Base-by-base conservation (phyloP, 2,797 vertebrate species). In the Melanotaenia parkinsoni region DNA sequence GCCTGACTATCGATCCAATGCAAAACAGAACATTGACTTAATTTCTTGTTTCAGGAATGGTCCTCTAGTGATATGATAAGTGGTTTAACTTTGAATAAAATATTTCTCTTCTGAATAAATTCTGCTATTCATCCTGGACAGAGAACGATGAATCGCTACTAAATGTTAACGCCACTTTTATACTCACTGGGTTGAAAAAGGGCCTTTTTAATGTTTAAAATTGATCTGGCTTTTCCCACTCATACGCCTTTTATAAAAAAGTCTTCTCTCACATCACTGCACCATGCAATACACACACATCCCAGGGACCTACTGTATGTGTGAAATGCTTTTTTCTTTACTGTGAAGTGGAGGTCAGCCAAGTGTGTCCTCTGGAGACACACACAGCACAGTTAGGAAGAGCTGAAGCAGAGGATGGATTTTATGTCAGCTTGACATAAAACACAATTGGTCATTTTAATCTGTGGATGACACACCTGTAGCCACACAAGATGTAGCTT, bases 241-340 rank as follows among this genome's bases (percentile, higher is more conserved):
- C 53, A 64, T 18, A 13, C 28, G 45, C 24, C 5, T 18, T 77
- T 60, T 37, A 3, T 59, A 66, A 60, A 51, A 51, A 47, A 62
- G 22, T 62, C 10, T 66, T 50, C 60, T 69, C 35, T 47, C 24
- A 63, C 47, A 14, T 72, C 22, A 53, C 35, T 63, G 7, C 30
- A 11, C 32, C 40, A 18, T 70, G 22, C 16, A 24, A 12, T 58
- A 45, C 20, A 20, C 24, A 58, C 22, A 51, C 32, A 14, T 7
- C 10, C 11, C 1, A 4, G 22, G 3, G 11, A 58, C 53, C 63
- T 45, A 57, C 3, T n/a, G 30, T 50, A 60, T 59, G 68, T 86
- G 84, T 77, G 70, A 87, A 88, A 83, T 58, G 56, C 56, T 71
- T 65, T 61, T 78, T 82, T 70, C n/a, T 74, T 47, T 72, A 18